Evolutionary conservation across 2,113 vertebrate genomes (phyloP).

Genomic region (Solenodon paradoxus): DNA sequence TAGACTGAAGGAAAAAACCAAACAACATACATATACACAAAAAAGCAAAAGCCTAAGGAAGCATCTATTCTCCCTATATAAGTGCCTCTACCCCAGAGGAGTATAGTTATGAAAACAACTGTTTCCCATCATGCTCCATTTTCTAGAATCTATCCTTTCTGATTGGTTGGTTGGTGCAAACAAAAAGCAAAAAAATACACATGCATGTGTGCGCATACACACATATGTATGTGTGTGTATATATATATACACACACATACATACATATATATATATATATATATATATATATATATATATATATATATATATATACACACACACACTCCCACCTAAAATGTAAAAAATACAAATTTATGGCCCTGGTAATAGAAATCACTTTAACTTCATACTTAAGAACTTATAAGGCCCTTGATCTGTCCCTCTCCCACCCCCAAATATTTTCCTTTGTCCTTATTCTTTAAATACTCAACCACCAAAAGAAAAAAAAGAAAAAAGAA

Average conservation of each 20-base stretch:
- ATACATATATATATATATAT: slow-evolving; percentile 36
- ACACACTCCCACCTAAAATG: slow-evolving; percentile 57
- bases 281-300: no score
- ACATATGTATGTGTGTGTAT: no score
- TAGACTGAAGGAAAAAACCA: slow-evolving; percentile 72
- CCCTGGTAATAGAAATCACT: slow-evolving; percentile 63
- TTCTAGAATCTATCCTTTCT: slow-evolving; percentile 73
- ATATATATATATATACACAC: background rate
- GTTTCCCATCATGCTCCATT: slow-evolving; percentile 71
- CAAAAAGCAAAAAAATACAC: slow-evolving; percentile 66
- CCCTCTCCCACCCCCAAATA: background rate
- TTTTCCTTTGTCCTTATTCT: slow-evolving; percentile 70
- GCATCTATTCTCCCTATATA: slow-evolving; percentile 61
- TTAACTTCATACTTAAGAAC: slow-evolving; percentile 75
- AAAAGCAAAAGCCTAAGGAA: slow-evolving; percentile 66
- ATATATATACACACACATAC: background rate
- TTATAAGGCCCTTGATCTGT: slow-evolving; percentile 49
- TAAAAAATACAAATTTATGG: slow-evolving; percentile 78
- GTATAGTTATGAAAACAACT: slow-evolving; percentile 57
- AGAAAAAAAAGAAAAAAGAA: slow-evolving; percentile 47
- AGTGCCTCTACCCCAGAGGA: slow-evolving; percentile 48
- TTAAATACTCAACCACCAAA: slow-evolving; percentile 72
- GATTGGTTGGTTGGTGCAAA: slow-evolving; percentile 74
- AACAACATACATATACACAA: slow-evolving; percentile 71
- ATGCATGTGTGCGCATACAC: slow-evolving; percentile 39